Percentiles rank a stretch among this genome's conserved stretches.
phyloP scores from a whole-genome alignment of 2,888 invertebrate genomes.

The Coleophora deauratella region DNA sequence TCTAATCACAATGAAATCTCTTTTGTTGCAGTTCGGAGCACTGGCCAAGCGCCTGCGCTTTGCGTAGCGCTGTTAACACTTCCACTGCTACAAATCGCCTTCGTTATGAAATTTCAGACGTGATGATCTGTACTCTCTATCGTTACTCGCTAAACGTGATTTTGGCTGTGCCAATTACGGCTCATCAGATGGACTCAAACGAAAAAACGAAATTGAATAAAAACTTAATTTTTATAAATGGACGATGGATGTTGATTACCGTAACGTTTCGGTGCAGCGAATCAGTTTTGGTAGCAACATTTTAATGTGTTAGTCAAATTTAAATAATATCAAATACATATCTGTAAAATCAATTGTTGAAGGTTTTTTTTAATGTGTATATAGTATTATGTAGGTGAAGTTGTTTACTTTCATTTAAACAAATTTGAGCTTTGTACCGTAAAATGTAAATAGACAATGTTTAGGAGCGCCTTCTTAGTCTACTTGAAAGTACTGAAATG shows the following conservation, averaged over 20 bases:
- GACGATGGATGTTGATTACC: slow-evolving; percentile 17
- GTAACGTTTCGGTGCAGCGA: too few relatives aligned
- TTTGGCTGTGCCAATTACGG: too few relatives aligned
- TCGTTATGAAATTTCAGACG: slow-evolving; percentile 56
- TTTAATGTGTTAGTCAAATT: slow-evolving; percentile 28
- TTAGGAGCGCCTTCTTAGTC: slow-evolving; percentile 66
- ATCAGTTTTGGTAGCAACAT: too few relatives aligned
- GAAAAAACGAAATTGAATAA: too few relatives aligned
- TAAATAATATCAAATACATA: slow-evolving; percentile 42
- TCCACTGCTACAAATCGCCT: slow-evolving; percentile 45
- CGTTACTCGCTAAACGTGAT: too few relatives aligned
- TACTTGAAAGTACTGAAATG: slow-evolving; percentile 33
- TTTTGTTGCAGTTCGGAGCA: slow-evolving; percentile 66
- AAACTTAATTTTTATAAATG: slow-evolving; percentile 31
- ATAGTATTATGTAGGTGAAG: slow-evolving; percentile 6
- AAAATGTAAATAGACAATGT: slow-evolving; percentile 30
- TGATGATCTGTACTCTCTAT: slow-evolving; percentile 65
- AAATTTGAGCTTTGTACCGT: too few relatives aligned
- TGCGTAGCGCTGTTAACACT: slow-evolving; percentile 60
- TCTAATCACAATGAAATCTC: too few relatives aligned
- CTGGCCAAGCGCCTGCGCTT: slow-evolving; percentile 41
- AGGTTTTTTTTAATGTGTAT: not conserved
- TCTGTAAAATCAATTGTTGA: slow-evolving; percentile 22
- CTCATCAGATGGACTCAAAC: slow-evolving; percentile 48
- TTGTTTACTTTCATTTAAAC: too few relatives aligned